These are phyloP conservation scores for Nomada fabriciana DNA, from an alignment of 2,888 invertebrate species.

Conservation along the genomic window DNA sequence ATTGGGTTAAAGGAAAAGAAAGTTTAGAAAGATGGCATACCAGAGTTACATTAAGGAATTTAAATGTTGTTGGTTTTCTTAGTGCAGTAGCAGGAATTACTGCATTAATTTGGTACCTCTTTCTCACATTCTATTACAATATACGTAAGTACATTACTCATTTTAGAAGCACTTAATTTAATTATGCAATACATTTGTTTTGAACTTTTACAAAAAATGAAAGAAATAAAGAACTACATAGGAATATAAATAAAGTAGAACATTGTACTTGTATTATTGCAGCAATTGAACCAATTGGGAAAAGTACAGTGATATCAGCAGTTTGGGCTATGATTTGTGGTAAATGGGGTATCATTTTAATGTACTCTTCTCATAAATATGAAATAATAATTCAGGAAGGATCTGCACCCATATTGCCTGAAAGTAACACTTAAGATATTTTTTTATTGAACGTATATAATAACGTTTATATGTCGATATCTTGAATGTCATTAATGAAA, in stretches of 20 bases:
- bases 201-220: background rate
- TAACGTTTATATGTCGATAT: conserved; percentile 15
- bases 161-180: background rate
- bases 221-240: background rate
- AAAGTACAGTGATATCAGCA: conserved; percentile 68
- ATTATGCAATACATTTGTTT: background rate
- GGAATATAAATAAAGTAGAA: background rate
- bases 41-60: conserved; percentile 62
- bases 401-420: conserved; percentile 64
- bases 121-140: conserved; percentile 70
- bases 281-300: conserved; percentile 66
- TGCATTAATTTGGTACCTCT: conserved; percentile 73
- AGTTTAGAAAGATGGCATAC: conserved; percentile 70
- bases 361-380: conserved; percentile 70
- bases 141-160: conserved; percentile 67
- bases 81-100: conserved; percentile 64
- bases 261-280: conserved; percentile 24
- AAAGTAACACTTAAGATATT: conserved; percentile 54
- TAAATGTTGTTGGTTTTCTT: conserved; percentile 71
- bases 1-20: conserved; percentile 70
- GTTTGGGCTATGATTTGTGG: conserved; percentile 70
- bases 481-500: conserved; percentile 9
- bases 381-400: conserved; percentile 64
- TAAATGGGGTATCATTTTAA: conserved; percentile 70
- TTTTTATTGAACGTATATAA: conserved; percentile 2